Evolutionary conservation across 2,113 vertebrate species (phyloP), one percentile per base, ranked within the genome.

Genomic region (Stigmatopora argus): DNA sequence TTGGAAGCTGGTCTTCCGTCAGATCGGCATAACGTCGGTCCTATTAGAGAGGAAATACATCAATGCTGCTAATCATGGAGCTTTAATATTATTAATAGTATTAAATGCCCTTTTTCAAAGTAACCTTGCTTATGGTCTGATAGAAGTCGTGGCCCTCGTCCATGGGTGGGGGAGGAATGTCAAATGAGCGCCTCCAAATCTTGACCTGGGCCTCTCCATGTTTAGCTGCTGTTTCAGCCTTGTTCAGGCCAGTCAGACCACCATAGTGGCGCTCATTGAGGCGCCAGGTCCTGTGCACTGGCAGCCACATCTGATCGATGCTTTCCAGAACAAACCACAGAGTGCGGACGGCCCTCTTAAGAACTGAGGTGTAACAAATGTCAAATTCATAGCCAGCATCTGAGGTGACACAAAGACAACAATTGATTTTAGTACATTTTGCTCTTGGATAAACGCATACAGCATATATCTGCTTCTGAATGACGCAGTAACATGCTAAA

Each of bases 231-330:
- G 95, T 96, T 85, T 96, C 94, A 0, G 95, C 93, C 83, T 96
- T 96, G 90, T 96, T 96, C 53, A 95, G 91, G 45, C 94, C 95
- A 0, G 93, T 96, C 75, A 96, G 90, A 21, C 94, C 95, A 0
- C 95, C 94, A 0, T 96, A 96, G 86, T 96, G 95, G 7, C 95
- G 91, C 83, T 96, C 95, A 0, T 96, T 96, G 64, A 96, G 92
- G 31, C 93, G 91, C 95, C 95, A 96, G 75, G 89, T 92, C 9
- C 94, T 90, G 9, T 93, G 79, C 53, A 96, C 94, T 0, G 95
- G 95, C 79, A 96, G 73, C 94, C 94, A 96, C 95, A 96, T 95
- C 90, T 96, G 95, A 85, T 96, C 94, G 0, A 92, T 93, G 77
- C 83, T 78, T 0, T 96, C 95, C 87, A 95, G 85, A 62, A 94